Conservation (phyloP, 2,113 vertebrate genomes). For the Nicator chloris region DNA sequence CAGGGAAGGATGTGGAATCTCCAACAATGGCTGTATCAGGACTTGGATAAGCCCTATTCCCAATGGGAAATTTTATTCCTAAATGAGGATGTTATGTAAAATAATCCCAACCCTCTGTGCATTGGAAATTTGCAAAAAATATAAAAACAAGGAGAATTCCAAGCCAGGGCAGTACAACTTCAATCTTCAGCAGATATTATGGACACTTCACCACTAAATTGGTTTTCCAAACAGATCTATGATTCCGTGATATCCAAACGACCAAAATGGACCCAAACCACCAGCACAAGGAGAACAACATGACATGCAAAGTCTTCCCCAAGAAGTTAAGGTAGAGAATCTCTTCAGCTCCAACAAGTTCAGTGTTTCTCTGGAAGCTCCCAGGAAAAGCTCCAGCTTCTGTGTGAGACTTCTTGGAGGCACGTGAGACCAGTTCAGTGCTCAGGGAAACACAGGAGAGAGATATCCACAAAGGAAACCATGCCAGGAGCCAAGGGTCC, state of each 20-base stretch:
- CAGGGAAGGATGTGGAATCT: neutral
- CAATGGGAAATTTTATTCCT: neutral
- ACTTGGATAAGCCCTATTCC: neutral
- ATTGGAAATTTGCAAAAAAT: neutral
- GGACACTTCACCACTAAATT: neutral
- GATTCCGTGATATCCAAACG: neutral
- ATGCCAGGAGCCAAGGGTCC: neutral
- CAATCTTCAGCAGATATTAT: neutral
- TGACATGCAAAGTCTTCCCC: rapidly evolving
- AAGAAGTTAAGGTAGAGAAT: neutral
- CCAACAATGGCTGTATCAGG: neutral
- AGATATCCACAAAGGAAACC: neutral
- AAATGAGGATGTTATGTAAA: rapidly evolving
- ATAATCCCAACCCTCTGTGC: neutral
- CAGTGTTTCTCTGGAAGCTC: neutral
- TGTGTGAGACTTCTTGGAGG: neutral
- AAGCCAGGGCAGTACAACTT: neutral
- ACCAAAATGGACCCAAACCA: neutral
- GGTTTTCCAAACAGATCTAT: neutral
- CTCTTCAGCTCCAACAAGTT: neutral
- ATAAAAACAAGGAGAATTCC: neutral
- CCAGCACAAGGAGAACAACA: neutral
- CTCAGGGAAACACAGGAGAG: neutral
- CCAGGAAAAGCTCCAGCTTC: neutral
- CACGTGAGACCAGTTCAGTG: neutral